phyloP scores from a whole-genome alignment of 1,140 invertebrate species.

The Tyrophagus putrescentiae region DNA sequence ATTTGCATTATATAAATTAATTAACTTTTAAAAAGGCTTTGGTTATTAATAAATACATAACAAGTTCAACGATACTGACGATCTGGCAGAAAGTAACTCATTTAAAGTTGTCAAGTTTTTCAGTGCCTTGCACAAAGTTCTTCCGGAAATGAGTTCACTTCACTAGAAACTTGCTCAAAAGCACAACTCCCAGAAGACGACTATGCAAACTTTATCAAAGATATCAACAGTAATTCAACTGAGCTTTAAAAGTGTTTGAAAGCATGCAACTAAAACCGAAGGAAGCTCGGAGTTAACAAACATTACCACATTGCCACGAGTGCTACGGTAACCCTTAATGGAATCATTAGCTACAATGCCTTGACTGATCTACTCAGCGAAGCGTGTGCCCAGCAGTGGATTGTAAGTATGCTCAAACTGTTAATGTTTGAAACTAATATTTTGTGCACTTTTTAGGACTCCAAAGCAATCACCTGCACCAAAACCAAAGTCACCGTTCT shows the following conservation, averaged over 20 bases:
- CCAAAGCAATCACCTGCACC: slow-evolving; percentile 8
- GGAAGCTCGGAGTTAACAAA: background rate
- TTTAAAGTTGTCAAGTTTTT: slow-evolving; percentile 18
- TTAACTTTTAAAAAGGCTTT: slow-evolving; percentile 20
- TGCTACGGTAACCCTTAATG: slow-evolving; percentile 13
- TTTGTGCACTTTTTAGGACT: background rate
- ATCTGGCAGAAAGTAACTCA: slow-evolving; percentile 4
- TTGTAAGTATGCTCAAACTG: slow-evolving; percentile 8
- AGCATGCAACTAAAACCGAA: slow-evolving; percentile 19
- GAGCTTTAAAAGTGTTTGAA: background rate
- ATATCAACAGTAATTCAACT: background rate
- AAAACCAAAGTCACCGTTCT: background rate
- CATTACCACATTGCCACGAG: background rate
- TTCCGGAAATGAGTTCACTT: slow-evolving; percentile 1
- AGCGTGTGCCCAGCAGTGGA: background rate
- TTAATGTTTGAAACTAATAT: background rate
- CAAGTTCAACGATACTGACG: slow-evolving; percentile 2
- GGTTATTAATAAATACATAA: slow-evolving; percentile 10
- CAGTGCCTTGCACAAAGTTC: background rate
- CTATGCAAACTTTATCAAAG: background rate
- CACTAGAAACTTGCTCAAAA: slow-evolving; percentile 16
- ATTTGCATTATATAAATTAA: too few relatives aligned
- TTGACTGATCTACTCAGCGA: slow-evolving; percentile 21
- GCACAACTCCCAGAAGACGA: slow-evolving; percentile 1
- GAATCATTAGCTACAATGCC: background rate